These are phyloP conservation scores for Nerophis lumbriciformis DNA, from an alignment of 2,113 vertebrate genomes.

Conservation along the genomic window DNA sequence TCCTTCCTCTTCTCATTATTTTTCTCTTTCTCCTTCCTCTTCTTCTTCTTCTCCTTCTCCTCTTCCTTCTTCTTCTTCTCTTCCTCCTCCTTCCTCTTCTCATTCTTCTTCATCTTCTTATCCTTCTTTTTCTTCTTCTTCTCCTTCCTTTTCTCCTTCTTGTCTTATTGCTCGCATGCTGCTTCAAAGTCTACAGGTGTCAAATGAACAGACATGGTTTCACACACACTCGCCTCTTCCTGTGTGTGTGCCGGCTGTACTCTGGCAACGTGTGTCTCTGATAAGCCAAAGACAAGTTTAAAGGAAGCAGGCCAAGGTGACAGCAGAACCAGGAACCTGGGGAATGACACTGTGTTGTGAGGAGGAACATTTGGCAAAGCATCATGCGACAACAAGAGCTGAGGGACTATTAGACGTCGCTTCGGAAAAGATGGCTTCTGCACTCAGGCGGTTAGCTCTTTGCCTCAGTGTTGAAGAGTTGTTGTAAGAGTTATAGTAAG, in stretches of 20 bases:
- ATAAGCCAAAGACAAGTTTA: slow-evolving; percentile 56
- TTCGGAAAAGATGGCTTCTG: slow-evolving; percentile 36
- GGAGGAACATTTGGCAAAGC: slow-evolving; percentile 45
- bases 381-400: slow-evolving; percentile 46
- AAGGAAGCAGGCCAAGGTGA: slow-evolving; percentile 64
- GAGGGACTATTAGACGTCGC: slow-evolving; percentile 30
- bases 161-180: slow-evolving; percentile 48
- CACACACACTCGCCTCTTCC: slow-evolving; percentile 13
- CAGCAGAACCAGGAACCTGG: slow-evolving; percentile 71
- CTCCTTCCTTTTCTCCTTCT: slow-evolving; percentile 11
- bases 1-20: neutral
- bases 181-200: slow-evolving; percentile 77
- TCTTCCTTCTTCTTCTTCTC: neutral
- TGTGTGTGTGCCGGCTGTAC: slow-evolving; percentile 4
- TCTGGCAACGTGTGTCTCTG: slow-evolving; percentile 44
- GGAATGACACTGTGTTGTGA: slow-evolving; percentile 68
- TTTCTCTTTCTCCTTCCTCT: neutral
- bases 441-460: slow-evolving; percentile 19
- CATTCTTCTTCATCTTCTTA: neutral
- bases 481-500: slow-evolving; percentile 3
- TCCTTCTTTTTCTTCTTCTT: neutral
- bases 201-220: slow-evolving; percentile 76
- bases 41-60: neutral
- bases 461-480: neutral
- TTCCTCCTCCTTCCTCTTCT: too few relatives aligned